Percentiles rank a stretch among this genome's conserved stretches.
phyloP scores from a whole-genome alignment of 2,888 invertebrate species.

The Drosophila rubida region DNA sequence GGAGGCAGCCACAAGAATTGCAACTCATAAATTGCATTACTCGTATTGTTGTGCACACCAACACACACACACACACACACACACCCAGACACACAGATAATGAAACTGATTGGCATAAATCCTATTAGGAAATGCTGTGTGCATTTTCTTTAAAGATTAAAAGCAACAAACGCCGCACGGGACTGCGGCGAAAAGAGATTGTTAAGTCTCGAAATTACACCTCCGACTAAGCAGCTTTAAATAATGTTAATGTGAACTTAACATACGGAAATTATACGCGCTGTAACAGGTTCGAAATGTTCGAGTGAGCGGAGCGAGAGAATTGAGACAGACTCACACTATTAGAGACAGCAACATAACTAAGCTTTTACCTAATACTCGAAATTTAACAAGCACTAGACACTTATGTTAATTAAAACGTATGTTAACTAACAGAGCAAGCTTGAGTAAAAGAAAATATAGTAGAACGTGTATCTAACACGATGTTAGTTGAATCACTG shows the following conservation, averaged over 20 bases:
- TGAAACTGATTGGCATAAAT: slow-evolving; percentile 57
- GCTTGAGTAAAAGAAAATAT: too few species aligned
- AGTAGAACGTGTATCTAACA: too few species aligned
- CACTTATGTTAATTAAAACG: too few species aligned
- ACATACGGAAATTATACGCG: neutral
- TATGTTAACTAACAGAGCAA: neutral
- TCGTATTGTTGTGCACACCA: slow-evolving; percentile 49
- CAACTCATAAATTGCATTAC: slow-evolving; percentile 64
- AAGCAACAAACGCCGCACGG: slow-evolving; percentile 2
- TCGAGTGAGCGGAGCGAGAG: too few species aligned
- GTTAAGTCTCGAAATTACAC: neutral
- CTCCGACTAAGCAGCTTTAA: neutral
- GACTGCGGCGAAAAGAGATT: neutral
- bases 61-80: slow-evolving; percentile 21
- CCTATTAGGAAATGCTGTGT: slow-evolving; percentile 34
- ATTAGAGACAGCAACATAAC: too few species aligned
- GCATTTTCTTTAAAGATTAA: slow-evolving; percentile 24
- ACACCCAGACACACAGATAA: slow-evolving; percentile 28
- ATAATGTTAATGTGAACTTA: neutral
- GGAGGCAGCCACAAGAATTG: slow-evolving; percentile 50
- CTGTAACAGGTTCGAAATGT: neutral
- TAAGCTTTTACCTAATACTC: too few species aligned
- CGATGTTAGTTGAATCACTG: too few species aligned
- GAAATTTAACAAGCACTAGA: too few species aligned
- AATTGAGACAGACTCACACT: too few species aligned